Conservation (phyloP, 2,797 vertebrate genomes). For the Trachurus trachurus region DNA sequence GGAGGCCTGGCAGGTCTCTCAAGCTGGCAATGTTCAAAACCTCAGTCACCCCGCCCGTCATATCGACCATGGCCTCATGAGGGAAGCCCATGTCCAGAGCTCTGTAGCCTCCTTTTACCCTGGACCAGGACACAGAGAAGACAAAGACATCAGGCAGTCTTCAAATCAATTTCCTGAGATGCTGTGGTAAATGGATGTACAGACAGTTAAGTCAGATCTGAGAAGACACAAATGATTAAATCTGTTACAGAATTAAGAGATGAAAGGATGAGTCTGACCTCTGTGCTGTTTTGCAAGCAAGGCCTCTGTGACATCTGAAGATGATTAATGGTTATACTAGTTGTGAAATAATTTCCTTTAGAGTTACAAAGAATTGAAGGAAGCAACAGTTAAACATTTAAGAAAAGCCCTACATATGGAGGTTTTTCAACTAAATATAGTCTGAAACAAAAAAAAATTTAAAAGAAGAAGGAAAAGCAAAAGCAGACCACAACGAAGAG, state of each 20-base stretch:
- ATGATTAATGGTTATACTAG: not conserved
- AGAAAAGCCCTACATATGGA: not conserved
- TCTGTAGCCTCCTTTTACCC: constrained; percentile 87
- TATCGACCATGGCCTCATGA: constrained; percentile 88
- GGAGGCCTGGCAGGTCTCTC: constrained; percentile 59
- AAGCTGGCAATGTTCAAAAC: constrained; percentile 60
- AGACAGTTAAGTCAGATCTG: not conserved
- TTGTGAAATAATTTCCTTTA: not conserved
- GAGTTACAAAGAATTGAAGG: not conserved
- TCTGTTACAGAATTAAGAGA: too few species aligned
- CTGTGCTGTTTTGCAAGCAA: too few species aligned
- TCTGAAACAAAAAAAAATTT: not conserved
- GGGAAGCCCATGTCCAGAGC: constrained; percentile 87
- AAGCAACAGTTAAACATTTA: not conserved
- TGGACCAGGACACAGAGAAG: constrained; percentile 38
- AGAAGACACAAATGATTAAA: not conserved
- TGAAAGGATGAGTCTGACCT: too few species aligned
- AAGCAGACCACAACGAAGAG: not conserved
- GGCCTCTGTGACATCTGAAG: not conserved
- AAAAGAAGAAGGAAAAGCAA: not conserved
- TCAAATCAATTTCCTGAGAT: too few species aligned
- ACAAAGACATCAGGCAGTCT: not conserved
- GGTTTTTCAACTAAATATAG: too few species aligned
- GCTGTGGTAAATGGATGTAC: not conserved
- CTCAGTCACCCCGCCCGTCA: constrained; percentile 86